Evolutionary conservation across 2,113 vertebrate genomes (phyloP), one percentile per base, ranked within the genome.

Genomic region (Synchiropus splendidus): DNA sequence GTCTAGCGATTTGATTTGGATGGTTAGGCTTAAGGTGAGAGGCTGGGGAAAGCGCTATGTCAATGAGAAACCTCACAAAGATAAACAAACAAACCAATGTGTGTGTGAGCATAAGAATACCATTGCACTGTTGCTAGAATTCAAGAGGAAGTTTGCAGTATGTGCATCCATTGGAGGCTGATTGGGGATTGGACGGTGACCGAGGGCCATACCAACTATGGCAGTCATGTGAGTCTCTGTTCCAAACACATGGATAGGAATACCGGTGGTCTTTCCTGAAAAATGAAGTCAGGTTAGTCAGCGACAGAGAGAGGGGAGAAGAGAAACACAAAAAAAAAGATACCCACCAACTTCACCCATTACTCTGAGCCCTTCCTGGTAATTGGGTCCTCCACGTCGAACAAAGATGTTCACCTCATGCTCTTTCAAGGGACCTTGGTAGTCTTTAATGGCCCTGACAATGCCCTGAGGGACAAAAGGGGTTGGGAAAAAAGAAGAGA

Each of bases 201-300:
- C 95, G 1, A 99, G 70, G 0, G 95, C 95, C 95, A 99, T 98
- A 46, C 95, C 94, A 36, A 98, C 95, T 1, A 99, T 99, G 0
- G 94, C 95, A 0, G 93, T 98, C 95, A 99, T 99, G 61, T 99
- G 95, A 0, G 95, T 98, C 71, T 99, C 95, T 0, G 94, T 99
- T 45, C 95, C 95, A 40, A 99, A 99, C 2, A 99, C 95, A 0
- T 99, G 88, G 71, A 99, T 97, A 12, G 95, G 95, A 70, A 99
- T 96, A 13, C 95, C 94, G 0, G 93, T 99, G 31, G 95, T 99
- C 83, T 98, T 97, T 31, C 94, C 95, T 94, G 67, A 9, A 56
- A 12, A 54, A 39, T 15, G 1, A 57, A 32, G 39, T 8, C 4
- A 4, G 8, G 8, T 27, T 27, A 27, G 4, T 27, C 4, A 42